These are phyloP conservation scores for Mythimna vitellina DNA, from an alignment of 2,888 invertebrate species.

Conservation along the genomic window DNA sequence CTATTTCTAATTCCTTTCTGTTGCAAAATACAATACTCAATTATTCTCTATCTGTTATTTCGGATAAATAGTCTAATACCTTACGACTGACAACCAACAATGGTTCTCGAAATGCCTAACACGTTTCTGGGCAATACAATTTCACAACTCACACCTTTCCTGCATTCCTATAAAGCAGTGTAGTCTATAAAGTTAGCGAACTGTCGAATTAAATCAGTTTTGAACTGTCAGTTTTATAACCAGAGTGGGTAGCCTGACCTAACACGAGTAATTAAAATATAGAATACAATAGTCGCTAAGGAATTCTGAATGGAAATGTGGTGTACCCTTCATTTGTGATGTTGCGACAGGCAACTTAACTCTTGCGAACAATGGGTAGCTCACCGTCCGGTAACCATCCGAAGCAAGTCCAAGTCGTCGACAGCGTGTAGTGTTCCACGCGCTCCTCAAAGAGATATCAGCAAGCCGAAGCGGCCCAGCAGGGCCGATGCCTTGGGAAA, in stretches of 20 bases:
- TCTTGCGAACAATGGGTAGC: too few species aligned
- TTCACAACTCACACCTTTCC: constrained; percentile 37
- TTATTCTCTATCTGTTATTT: not conserved
- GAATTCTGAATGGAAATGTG: not conserved
- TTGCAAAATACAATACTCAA: not conserved
- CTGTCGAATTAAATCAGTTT: constrained; percentile 27
- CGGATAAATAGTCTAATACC: constrained; percentile 10
- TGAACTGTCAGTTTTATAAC: constrained; percentile 31
- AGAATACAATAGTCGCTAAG: constrained; percentile 4
- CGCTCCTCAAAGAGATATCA: too few species aligned
- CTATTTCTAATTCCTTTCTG: not conserved
- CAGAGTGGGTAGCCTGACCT: constrained; percentile 33
- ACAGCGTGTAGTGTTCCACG: too few species aligned
- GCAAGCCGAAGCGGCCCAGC: too few species aligned
- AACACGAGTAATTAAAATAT: constrained; percentile 47
- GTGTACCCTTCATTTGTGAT: constrained; percentile 7
- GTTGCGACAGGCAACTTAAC: not conserved
- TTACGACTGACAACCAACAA: constrained; percentile 3
- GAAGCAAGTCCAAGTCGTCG: too few species aligned
- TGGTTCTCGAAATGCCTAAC: constrained; percentile 11
- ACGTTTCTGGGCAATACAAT: constrained; percentile 27
- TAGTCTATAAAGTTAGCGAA: constrained; percentile 24
- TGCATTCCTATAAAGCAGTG: constrained; percentile 8
- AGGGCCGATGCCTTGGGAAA: too few species aligned
- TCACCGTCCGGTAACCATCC: too few species aligned